Evolutionary conservation across 2,113 vertebrate genomes (phyloP).

Genomic region (Sinocyclocheilus anshuiensis): DNA sequence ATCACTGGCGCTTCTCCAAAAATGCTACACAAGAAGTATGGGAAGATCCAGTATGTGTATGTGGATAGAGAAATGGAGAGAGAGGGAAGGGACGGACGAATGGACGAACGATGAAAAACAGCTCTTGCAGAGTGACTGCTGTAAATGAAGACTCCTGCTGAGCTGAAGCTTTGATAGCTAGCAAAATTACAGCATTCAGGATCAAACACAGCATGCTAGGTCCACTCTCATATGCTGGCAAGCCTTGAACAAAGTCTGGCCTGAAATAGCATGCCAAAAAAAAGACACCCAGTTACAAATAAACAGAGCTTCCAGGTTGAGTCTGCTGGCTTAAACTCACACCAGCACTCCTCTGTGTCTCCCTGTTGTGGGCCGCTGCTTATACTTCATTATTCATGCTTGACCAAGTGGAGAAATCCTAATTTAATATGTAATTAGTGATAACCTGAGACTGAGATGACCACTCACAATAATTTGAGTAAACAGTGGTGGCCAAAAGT

Average conservation of each 20-base stretch:
- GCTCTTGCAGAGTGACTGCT: conserved; percentile 7
- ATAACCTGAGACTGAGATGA: conserved; percentile 20
- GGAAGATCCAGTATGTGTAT: background rate
- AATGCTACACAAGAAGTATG: background rate
- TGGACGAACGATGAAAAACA: background rate
- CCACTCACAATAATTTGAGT: conserved; percentile 26
- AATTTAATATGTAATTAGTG: conserved; percentile 44
- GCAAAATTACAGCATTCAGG: conserved; percentile 25
- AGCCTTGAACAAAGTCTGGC: conserved; percentile 1
- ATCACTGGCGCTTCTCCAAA: conserved; percentile 4
- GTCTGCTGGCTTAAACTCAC: background rate
- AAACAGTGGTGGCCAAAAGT: background rate
- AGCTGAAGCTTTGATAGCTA: conserved; percentile 22
- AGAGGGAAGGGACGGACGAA: background rate
- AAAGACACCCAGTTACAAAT: background rate
- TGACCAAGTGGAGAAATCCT: conserved; percentile 43
- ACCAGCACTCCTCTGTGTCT: background rate
- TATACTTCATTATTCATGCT: conserved; percentile 34
- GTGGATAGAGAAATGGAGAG: background rate
- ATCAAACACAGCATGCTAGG: conserved; percentile 23
- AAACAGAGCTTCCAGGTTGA: background rate
- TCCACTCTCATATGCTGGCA: background rate
- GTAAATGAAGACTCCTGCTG: conserved; percentile 26
- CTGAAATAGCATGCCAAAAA: background rate
- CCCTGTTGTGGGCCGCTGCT: background rate